Percentiles rank a stretch among this genome's conserved stretches.
Evolutionary conservation across 2,113 vertebrate genomes (phyloP).

Genomic region (Hyaena hyaena): DNA sequence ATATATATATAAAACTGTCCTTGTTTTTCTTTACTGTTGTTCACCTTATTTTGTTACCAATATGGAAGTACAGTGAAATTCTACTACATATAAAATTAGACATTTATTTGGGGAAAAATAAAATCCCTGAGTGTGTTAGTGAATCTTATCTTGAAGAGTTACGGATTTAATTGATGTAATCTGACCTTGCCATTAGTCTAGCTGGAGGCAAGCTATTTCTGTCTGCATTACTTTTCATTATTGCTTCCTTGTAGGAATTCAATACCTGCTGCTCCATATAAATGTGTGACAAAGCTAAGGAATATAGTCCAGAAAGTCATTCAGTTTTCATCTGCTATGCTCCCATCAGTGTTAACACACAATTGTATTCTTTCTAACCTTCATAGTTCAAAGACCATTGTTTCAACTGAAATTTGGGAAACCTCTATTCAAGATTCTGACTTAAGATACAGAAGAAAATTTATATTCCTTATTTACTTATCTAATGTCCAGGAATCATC

Average conservation of each 20-base stretch:
- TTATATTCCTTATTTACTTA: constrained; percentile 79
- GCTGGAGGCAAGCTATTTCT: constrained; percentile 82
- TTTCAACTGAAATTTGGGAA: constrained; percentile 79
- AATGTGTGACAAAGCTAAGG: constrained; percentile 73
- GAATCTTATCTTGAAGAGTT: constrained; percentile 72
- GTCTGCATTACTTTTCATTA: constrained; percentile 78
- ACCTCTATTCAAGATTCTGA: constrained; percentile 55
- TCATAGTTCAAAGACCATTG: constrained; percentile 74
- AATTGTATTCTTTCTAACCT: constrained; percentile 8
- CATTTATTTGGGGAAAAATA: constrained; percentile 50
- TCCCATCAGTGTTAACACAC: constrained; percentile 64
- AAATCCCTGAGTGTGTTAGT: constrained; percentile 42
- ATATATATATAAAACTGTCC: neutral
- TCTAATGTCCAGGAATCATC: constrained; percentile 59
- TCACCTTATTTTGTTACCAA: neutral
- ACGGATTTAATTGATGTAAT: constrained; percentile 81
- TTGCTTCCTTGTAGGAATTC: constrained; percentile 67
- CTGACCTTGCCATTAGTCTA: constrained; percentile 82
- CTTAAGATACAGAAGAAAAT: constrained; percentile 75
- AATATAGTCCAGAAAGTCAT: constrained; percentile 61
- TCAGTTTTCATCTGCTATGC: constrained; percentile 69
- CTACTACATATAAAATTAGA: neutral
- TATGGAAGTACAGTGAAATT: constrained; percentile 30
- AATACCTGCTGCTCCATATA: constrained; percentile 72
- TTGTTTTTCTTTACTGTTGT: neutral